Evolutionary conservation across 2,888 invertebrate species (phyloP).

Genomic region (Carterocephalus palaemon): DNA sequence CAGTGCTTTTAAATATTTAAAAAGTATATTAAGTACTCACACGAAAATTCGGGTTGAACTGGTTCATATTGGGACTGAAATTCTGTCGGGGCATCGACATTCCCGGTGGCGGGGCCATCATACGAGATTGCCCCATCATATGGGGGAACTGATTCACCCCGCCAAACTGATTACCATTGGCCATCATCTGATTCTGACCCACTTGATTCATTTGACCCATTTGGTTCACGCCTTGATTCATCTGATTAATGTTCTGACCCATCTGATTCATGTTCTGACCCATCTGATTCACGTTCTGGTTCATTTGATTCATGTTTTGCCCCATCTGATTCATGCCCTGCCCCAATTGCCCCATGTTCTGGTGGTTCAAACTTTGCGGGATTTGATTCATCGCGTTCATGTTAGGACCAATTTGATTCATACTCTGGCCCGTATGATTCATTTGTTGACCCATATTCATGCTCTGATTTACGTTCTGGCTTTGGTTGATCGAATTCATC

Average conservation of each 20-base stretch:
- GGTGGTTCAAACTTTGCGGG: too few species aligned
- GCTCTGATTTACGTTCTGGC: conserved; percentile 38
- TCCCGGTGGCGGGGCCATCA: conserved; percentile 66
- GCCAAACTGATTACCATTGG: conserved; percentile 60
- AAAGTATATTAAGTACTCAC: conserved; percentile 53
- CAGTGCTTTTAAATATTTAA: too few species aligned
- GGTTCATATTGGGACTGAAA: conserved; percentile 59
- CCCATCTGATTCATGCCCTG: conserved; percentile 39
- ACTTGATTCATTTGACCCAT: conserved; percentile 36
- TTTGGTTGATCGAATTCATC: conserved; percentile 38
- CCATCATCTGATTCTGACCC: conserved; percentile 45
- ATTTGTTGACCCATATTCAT: conserved; percentile 38
- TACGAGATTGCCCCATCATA: conserved; percentile 61
- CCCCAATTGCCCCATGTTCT: conserved; percentile 41
- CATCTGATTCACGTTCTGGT: conserved; percentile 43
- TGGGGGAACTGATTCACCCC: conserved; percentile 59
- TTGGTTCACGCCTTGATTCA: conserved; percentile 38
- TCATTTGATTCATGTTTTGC: conserved; percentile 45
- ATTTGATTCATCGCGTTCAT: conserved; percentile 40
- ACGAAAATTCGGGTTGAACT: conserved; percentile 65
- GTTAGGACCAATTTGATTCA: conserved; percentile 46
- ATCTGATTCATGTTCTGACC: conserved; percentile 37
- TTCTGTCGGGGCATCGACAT: conserved; percentile 63
- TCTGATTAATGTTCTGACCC: conserved; percentile 38
- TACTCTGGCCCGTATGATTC: conserved; percentile 36